Evolutionary conservation across 2,113 vertebrate genomes (phyloP), one percentile per base, ranked within the genome.

Genomic region (Mesocricetus auratus): DNA sequence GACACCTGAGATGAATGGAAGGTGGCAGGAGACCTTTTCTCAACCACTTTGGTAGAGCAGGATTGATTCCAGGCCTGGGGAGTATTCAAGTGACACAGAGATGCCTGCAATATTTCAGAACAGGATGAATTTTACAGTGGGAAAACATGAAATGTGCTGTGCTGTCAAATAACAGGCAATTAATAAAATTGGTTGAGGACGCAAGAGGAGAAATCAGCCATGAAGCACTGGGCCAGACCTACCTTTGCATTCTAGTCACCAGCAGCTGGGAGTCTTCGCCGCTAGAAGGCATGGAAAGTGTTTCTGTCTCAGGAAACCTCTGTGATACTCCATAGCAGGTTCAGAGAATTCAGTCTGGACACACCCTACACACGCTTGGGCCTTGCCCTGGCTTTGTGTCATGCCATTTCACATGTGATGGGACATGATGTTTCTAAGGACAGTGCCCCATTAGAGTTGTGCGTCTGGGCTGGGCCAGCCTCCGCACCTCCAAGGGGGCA

Each of bases 61-160:
- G 87, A 90, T 81, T 71, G 85, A 91, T 93, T 93, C 79, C 17
- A 36, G n/a, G 56, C 69, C 87, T 66, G 56, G 91, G 68, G 86
- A 75, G 88, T 90, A 88, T 36, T 89, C 73, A 91, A 64, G 82
- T 7, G 0, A 53, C 1, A 2, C 1, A 0, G 33, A 22, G 42
- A 83, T 64, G 68, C 89, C 94, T 89, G 47, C 53, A 12, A 73
- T 87, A 85, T 79, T 78, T 39, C 71, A 93, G 58, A 94, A 92
- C 5, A 83, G 47, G 64, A 77, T 89, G 56, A 53, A 81, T 90
- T 90, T 31, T 10, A 3, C 12, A 81, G 60, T 16, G 50, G 56
- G 77, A 53, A 90, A 94, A 62, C 69, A 53, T 86, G 31, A 83
- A 39, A 31, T 69, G 47, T 24, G 29, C 42, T 74, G 56, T 58